Base-by-base conservation (phyloP, 64 coral and sea anemone species). In the Pocillopora damicornis region DNA sequence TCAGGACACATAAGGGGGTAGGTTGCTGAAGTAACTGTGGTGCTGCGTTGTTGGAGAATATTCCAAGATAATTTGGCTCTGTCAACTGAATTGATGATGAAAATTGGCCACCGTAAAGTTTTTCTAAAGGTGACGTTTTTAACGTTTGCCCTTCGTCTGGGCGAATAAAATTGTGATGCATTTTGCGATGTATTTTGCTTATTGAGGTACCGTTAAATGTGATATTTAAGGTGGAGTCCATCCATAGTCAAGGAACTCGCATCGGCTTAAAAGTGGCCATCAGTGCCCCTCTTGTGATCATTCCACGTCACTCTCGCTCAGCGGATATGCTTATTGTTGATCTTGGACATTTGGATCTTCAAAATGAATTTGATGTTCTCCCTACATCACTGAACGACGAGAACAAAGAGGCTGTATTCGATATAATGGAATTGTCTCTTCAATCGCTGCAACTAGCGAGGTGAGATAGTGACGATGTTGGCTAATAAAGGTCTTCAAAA, bases 391-490 rank as follows among this genome's bases (percentile, higher is more conserved):
- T 78, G 5, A 86, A 83, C 17, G 20, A 82, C 61, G 85, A 59
- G 15, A 59, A 89, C 37, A 75, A 25, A 11, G 86, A 87, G 66
- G 76, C 92, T 63, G 88, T 91, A 13, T 92, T 98, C 73, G 96
- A 98, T 68, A 81, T 92, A 37, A 92, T 98, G 69, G 93, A 98
- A 59, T 36, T 98, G 18, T 92, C 73, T 20, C 60, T 98, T n/a
- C 93, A 98, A 78, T 98, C 96, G 25, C 93, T 95, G 6, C 96
- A 95, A 68, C 64, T 98, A 26, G 88, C 96, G 42, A 98, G 96
- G 96, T 98, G 23, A 42, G 83, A 13, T 87, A 63, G 66, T 87
- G 2, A 63, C 0, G 61, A 63, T 17, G 13, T 63, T 13, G 61
- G 16, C 13, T 13, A 0, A 17, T 63, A 51, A 51, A 51, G 42